These are phyloP conservation scores for Centropristis striata DNA, from an alignment of 2,113 vertebrate genomes.

Conservation along the genomic window DNA sequence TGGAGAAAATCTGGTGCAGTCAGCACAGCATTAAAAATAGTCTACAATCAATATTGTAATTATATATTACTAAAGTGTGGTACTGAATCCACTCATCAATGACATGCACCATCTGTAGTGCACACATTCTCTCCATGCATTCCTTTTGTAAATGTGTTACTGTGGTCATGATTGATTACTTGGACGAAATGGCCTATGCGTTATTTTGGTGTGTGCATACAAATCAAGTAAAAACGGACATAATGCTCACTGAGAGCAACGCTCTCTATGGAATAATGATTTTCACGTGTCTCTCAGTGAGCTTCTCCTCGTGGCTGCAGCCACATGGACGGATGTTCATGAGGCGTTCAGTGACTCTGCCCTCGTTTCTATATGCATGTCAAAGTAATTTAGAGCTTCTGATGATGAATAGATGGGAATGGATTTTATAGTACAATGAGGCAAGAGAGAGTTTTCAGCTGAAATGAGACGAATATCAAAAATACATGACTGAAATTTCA, in stretches of 20 bases:
- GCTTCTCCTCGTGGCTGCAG: slow-evolving; percentile 34
- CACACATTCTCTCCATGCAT: not conserved
- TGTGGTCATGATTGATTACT: slow-evolving; percentile 23
- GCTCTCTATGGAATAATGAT: slow-evolving; percentile 27
- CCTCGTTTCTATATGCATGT: slow-evolving; percentile 51
- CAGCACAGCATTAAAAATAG: not conserved
- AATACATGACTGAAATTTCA: not conserved
- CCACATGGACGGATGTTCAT: slow-evolving; percentile 38
- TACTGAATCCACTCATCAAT: slow-evolving; percentile 18
- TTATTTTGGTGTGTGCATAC: slow-evolving; percentile 1
- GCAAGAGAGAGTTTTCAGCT: not conserved
- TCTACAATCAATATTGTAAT: slow-evolving; percentile 16
- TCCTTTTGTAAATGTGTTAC: not conserved
- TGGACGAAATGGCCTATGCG: not conserved
- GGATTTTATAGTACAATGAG: not conserved
- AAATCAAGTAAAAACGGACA: slow-evolving; percentile 6
- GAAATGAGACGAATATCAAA: not conserved
- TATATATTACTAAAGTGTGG: slow-evolving; percentile 13
- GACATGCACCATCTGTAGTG: slow-evolving; percentile 1
- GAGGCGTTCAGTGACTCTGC: slow-evolving; percentile 27
- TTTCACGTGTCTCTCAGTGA: slow-evolving; percentile 10
- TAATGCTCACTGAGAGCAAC: slow-evolving; percentile 15
- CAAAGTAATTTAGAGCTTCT: slow-evolving; percentile 43
- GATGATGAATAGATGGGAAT: slow-evolving; percentile 7
- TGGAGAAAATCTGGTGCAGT: not conserved